Evolutionary conservation across 2,888 invertebrate genomes (phyloP).

Genomic region (Norana najaformis): DNA sequence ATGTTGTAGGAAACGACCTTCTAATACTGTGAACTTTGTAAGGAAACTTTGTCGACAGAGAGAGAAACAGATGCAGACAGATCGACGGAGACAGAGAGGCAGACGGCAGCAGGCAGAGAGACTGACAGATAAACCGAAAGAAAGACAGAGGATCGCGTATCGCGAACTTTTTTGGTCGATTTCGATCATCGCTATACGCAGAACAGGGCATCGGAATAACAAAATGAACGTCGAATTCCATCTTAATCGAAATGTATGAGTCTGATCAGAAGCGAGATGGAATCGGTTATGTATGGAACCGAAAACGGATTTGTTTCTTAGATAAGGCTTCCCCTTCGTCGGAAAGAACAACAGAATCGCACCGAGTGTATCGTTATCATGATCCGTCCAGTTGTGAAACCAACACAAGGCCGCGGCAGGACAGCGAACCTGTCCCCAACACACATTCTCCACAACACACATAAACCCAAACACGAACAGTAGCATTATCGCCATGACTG

Average conservation of each 20-base stretch:
- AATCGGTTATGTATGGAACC: not conserved
- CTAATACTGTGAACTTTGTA: not conserved
- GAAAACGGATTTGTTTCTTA: not conserved
- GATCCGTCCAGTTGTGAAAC: not conserved
- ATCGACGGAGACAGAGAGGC: not conserved
- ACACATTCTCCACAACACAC: not conserved
- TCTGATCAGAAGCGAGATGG: not conserved
- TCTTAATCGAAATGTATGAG: slow-evolving; percentile 13
- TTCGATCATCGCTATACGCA: not conserved
- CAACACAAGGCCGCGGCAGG: too few relatives aligned
- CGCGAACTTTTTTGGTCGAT: not conserved
- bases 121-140: not conserved
- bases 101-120: not conserved
- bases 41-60: too few relatives aligned
- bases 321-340: not conserved
- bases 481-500: not conserved
- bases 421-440: too few relatives aligned
- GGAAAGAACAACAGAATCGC: not conserved
- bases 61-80: not conserved
- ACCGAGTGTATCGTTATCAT: not conserved
- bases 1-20: not conserved
- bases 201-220: not conserved
- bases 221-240: not conserved
- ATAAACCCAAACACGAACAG: not conserved
- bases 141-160: not conserved